Percentiles rank a stretch among this genome's conserved stretches.
These are phyloP conservation scores for Apogon talboti DNA, from an alignment of 2,797 vertebrate genomes.

Conservation along the genomic window DNA sequence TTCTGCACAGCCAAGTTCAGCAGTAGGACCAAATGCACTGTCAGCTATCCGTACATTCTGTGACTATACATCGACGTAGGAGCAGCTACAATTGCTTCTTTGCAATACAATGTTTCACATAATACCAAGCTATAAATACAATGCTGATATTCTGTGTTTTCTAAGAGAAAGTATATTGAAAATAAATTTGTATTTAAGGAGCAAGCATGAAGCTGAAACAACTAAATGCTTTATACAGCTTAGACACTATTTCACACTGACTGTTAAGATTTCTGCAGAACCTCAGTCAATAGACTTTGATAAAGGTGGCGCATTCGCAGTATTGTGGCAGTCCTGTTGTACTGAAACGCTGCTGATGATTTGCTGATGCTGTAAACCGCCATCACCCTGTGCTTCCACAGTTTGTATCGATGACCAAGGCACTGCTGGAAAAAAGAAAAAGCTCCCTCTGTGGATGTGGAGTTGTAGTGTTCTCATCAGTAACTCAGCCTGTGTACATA, in stretches of 20 bases:
- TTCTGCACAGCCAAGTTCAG: background rate
- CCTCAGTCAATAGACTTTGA: background rate
- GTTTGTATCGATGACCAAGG: constrained; percentile 8
- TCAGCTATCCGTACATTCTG: background rate
- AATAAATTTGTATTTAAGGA: background rate
- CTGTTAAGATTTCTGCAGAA: constrained; percentile 2
- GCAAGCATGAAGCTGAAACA: background rate
- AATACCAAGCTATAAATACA: background rate
- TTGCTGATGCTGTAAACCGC: constrained; percentile 1
- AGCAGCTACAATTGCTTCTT: background rate
- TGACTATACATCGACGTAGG: background rate
- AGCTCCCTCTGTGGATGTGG: background rate
- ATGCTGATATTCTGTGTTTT: constrained; percentile 7
- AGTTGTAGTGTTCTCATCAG: constrained; percentile 5
- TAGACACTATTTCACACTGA: background rate
- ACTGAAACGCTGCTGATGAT: constrained; percentile 3
- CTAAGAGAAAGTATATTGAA: background rate
- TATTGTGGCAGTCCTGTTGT: background rate
- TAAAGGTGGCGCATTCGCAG: background rate
- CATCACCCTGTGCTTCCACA: constrained; percentile 11
- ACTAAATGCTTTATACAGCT: constrained; percentile 5
- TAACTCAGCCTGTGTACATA: constrained; percentile 3
- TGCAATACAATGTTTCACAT: background rate
- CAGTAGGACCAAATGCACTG: background rate
- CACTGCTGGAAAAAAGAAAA: constrained; percentile 2